phyloP scores from a whole-genome alignment of 2,113 vertebrate genomes.

The Physeter macrocephalus region DNA sequence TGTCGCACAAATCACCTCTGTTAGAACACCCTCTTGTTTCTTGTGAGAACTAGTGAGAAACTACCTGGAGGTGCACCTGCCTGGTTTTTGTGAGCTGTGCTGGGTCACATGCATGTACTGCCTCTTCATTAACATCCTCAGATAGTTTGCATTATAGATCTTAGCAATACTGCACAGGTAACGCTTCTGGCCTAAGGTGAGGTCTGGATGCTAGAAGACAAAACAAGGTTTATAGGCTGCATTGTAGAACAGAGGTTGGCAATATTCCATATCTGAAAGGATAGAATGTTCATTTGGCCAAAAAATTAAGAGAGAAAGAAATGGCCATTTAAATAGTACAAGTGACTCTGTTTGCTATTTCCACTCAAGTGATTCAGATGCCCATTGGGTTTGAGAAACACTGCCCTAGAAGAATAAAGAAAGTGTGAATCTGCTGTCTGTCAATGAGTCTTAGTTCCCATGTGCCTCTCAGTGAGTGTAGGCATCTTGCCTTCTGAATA shows the following conservation, averaged over 20 bases:
- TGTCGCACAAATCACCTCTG: slow-evolving; percentile 41
- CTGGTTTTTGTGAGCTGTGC: slow-evolving; percentile 64
- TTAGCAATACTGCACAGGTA: slow-evolving; percentile 80
- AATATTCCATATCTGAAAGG: not conserved
- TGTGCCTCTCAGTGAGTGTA: not conserved
- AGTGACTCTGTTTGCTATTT: not conserved
- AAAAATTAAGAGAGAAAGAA: not conserved
- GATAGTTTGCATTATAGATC: slow-evolving; percentile 77
- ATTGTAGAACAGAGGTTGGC: not conserved
- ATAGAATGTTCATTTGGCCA: not conserved
- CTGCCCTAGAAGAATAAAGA: not conserved
- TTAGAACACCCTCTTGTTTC: slow-evolving; percentile 17
- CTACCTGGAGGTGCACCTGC: slow-evolving; percentile 65
- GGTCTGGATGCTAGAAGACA: slow-evolving; percentile 76
- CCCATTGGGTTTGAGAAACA: not conserved
- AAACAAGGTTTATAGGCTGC: not conserved
- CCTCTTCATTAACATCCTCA: slow-evolving; percentile 79
- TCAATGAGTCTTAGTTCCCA: not conserved
- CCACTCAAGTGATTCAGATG: not conserved
- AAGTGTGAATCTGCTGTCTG: not conserved
- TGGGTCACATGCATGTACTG: slow-evolving; percentile 76
- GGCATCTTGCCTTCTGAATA: not conserved
- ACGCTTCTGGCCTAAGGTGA: slow-evolving; percentile 75
- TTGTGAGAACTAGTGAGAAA: not conserved
- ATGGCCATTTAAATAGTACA: not conserved